Evolutionary conservation across 2,113 vertebrate species (phyloP).

Genomic region (Oreocharis arfaki): DNA sequence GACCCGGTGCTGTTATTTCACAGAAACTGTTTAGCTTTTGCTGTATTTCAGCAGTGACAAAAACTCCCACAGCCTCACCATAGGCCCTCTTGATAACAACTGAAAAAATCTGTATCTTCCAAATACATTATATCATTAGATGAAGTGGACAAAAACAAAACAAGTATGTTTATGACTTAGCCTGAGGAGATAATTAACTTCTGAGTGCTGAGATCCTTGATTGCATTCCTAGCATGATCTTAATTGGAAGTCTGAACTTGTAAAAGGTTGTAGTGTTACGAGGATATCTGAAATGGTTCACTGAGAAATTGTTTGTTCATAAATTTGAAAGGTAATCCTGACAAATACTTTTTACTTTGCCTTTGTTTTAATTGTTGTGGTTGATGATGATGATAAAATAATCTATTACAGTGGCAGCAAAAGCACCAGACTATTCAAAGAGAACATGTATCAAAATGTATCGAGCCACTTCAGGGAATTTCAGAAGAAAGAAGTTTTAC

Average conservation of each 20-base stretch:
- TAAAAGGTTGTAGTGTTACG: constrained; percentile 49
- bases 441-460: constrained; percentile 34
- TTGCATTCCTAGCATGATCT: constrained; percentile 77
- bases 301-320: constrained; percentile 68
- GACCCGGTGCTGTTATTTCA: constrained; percentile 40
- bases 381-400: constrained; percentile 68
- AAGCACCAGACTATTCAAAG: constrained; percentile 47
- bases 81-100: constrained; percentile 42
- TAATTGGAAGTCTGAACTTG: constrained; percentile 73
- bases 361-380: constrained; percentile 40
- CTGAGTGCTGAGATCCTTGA: constrained; percentile 73
- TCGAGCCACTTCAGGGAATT: constrained; percentile 44
- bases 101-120: constrained; percentile 55
- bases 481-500: constrained; percentile 28
- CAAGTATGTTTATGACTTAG: constrained; percentile 67
- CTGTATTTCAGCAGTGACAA: constrained; percentile 33
- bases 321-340: constrained; percentile 65
- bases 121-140: constrained; percentile 65
- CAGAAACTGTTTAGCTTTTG: constrained; percentile 38
- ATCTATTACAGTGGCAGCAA: constrained; percentile 38
- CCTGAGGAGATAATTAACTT: constrained; percentile 80
- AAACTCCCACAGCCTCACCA: constrained; percentile 55
- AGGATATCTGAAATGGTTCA: constrained; percentile 59
- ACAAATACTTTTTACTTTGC: constrained; percentile 50
- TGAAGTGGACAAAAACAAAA: constrained; percentile 73